Evolutionary conservation across 2,888 invertebrate species (phyloP), one percentile per base, ranked within the genome.

Genomic region (Pogonocherus hispidulus): DNA sequence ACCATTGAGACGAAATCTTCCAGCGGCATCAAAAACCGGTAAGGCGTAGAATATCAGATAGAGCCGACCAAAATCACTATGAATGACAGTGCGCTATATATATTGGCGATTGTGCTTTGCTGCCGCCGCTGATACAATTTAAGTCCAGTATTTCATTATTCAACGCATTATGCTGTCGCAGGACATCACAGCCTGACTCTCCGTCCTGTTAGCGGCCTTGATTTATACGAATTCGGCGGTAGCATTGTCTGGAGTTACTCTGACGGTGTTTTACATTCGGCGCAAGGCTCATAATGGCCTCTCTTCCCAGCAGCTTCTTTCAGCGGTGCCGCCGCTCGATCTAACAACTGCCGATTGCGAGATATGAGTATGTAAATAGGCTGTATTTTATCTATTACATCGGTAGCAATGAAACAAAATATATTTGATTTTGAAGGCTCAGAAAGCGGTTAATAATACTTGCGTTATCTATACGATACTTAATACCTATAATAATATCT

Each of bases 131-230:
- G 84, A 79, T 82, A 84, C 84, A 83, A 84, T 84, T 84, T 83
- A 84, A 83, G 81, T 81, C 81, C 80, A 79, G 76, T 82, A 82
- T 83, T 84, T 83, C 84, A 84, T 84, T 84, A 84, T 84, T 82
- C 84, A 82, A 81, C 69, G 81, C 82, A 82, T 82, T 82, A 82
- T 82, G 79, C 81, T 83, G 82, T 82, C 83, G 74, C 73, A 70
- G 75, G 77, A 75, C 82, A 80, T 81, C 82, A 81, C 80, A 78
- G 79, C 77, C 79, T 80, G 80, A 78, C 78, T 75, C 77, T 77
- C 77, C 81, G 82, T 82, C 84, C 83, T 83, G 83, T 84, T 84
- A 84, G 80, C 82, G 81, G 79, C 76, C 80, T 79, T 83, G 83
- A 84, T 84, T 84, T 84, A 84, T 84, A 80, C 80, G 81, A 79